Conservation (phyloP, 2,888 invertebrate genomes). For the Silvanus unidentatus region DNA sequence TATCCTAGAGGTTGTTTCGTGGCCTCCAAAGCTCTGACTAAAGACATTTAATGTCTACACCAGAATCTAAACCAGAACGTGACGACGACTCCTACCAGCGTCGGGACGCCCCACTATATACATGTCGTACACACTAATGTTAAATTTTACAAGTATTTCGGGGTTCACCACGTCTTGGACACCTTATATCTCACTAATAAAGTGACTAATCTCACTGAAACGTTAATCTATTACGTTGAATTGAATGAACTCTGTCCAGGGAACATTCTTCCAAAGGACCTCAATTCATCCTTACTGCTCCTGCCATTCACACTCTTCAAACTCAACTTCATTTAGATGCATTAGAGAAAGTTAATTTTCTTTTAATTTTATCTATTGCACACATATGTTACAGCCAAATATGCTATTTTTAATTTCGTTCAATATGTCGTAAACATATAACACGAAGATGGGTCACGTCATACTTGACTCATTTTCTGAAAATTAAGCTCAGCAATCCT, state of each 20-base stretch:
- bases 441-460: not conserved
- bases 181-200: conserved; percentile 26
- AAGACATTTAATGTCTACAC: conserved; percentile 40
- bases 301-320: too few species aligned
- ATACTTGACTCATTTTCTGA: not conserved
- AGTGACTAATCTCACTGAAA: conserved; percentile 33
- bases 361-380: not conserved
- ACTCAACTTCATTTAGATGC: not conserved
- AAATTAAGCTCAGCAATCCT: too few species aligned
- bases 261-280: too few species aligned
- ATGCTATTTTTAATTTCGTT: not conserved
- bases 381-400: not conserved
- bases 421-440: too few species aligned
- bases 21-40: conserved; percentile 48
- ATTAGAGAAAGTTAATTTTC: not conserved
- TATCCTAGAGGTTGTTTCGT: conserved; percentile 45
- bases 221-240: not conserved
- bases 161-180: too few species aligned
- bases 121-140: not conserved
- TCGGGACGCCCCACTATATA: conserved; percentile 21
- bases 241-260: too few species aligned
- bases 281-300: too few species aligned
- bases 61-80: conserved; percentile 43
- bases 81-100: conserved; percentile 36
- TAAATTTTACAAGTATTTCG: too few species aligned